phyloP scores from a whole-genome alignment of 2,113 vertebrate species.

The Passer domesticus region DNA sequence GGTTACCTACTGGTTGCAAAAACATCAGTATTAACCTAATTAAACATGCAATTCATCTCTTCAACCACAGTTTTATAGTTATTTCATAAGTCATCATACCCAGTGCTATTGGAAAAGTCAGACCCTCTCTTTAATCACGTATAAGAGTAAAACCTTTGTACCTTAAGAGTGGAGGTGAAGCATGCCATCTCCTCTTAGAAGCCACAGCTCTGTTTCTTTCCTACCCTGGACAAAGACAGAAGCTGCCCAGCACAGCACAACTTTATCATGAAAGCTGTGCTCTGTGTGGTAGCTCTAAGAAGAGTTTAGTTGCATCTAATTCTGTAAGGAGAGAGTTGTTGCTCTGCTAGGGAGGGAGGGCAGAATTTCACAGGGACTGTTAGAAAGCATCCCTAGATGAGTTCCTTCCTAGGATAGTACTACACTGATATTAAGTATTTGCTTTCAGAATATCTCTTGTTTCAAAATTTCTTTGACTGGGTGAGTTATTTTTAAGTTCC shows the following conservation, averaged over 20 bases:
- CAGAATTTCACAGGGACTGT: not conserved
- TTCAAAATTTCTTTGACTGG: not conserved
- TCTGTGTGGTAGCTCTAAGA: not conserved
- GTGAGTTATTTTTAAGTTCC: not conserved
- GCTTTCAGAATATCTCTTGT: not conserved
- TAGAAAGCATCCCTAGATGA: not conserved
- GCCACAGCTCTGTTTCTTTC: not conserved
- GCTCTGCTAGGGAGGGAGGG: not conserved
- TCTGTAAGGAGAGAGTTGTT: not conserved
- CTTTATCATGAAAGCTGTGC: not conserved
- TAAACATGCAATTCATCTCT: not conserved
- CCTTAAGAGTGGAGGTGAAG: not conserved
- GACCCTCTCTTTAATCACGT: not conserved
- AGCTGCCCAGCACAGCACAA: not conserved
- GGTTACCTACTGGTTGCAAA: not conserved
- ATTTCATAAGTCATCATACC: not conserved
- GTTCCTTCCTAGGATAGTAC: not conserved
- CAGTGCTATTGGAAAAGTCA: not conserved
- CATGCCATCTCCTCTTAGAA: not conserved
- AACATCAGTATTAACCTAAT: not conserved
- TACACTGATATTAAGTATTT: not conserved
- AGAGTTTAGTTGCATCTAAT: not conserved
- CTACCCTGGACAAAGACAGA: not conserved
- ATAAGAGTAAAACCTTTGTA: not conserved
- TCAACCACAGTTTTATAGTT: not conserved